Conservation (phyloP, 92 coral and sea anemone species). For the Bergia puertoricense region DNA sequence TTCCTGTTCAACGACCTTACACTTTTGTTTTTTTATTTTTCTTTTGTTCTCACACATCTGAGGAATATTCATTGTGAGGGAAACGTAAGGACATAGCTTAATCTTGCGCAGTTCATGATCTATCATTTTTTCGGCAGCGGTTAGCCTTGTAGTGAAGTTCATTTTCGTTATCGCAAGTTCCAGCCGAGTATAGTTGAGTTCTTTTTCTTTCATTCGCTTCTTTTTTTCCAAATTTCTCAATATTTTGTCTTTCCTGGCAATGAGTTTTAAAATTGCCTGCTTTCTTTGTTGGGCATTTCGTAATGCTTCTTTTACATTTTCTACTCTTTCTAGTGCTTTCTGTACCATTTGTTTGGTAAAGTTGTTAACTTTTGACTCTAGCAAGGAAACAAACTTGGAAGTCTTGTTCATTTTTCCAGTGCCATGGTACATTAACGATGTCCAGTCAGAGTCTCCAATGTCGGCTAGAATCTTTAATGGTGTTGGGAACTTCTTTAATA, state of each 20-base stretch:
- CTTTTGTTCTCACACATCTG: constrained; percentile 23
- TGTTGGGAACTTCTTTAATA: constrained; percentile 38
- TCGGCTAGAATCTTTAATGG: constrained; percentile 32
- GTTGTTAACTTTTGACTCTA: constrained; percentile 29
- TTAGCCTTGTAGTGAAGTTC: neutral
- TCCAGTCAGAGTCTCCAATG: constrained; percentile 46
- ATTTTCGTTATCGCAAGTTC: constrained; percentile 19
- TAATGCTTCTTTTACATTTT: constrained; percentile 11
- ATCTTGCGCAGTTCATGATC: constrained; percentile 5
- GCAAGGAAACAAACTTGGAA: constrained; percentile 31
- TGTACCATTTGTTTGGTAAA: constrained; percentile 6
- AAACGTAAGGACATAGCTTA: constrained; percentile 21
- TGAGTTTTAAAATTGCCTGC: neutral
- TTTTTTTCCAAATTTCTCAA: neutral
- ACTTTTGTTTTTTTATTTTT: neutral
- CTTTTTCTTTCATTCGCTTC: constrained; percentile 23
- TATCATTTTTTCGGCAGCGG: neutral
- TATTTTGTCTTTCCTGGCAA: neutral
- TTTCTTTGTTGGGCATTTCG: constrained; percentile 17
- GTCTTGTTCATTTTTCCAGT: constrained; percentile 41
- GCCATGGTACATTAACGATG: constrained; percentile 36
- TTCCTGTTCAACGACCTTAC: neutral
- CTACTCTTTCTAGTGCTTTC: constrained; percentile 39
- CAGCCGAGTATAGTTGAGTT: constrained; percentile 36
- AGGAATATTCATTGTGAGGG: constrained; percentile 34